phyloP scores from a whole-genome alignment of 2,113 vertebrate genomes.

The Trichomycterus rosablanca region DNA sequence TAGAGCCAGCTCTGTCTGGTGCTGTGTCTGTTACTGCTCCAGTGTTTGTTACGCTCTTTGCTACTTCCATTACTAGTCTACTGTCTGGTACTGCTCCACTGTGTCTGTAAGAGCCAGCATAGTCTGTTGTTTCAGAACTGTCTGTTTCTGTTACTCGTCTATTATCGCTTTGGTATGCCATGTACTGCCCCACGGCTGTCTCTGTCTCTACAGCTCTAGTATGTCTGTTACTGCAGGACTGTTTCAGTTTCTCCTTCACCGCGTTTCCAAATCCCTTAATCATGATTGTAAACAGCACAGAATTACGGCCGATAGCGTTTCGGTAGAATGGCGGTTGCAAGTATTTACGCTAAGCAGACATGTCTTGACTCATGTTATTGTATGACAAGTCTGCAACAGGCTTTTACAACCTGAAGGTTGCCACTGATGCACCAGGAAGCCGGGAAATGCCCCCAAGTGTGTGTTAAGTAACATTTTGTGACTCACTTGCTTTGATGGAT shows the following conservation, averaged over 20 bases:
- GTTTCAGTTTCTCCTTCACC: not conserved
- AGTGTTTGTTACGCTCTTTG: too few species aligned
- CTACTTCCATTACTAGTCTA: too few species aligned
- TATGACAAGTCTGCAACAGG: constrained; percentile 7
- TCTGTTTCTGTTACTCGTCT: too few species aligned
- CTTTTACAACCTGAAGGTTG: constrained; percentile 23
- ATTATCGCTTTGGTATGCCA: too few species aligned
- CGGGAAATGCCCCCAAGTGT: not conserved
- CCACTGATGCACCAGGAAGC: constrained; percentile 20
- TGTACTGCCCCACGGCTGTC: too few species aligned
- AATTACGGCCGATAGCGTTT: not conserved
- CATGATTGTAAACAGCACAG: not conserved
- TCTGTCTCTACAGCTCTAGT: too few species aligned
- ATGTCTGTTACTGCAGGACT: too few species aligned
- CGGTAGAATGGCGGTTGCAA: not conserved
- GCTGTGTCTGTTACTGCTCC: too few species aligned
- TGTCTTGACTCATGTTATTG: constrained; percentile 15
- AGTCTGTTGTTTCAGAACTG: too few species aligned
- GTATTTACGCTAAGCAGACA: not conserved
- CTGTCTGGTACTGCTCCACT: too few species aligned
- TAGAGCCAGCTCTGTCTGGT: too few species aligned
- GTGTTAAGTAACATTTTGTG: constrained; percentile 12
- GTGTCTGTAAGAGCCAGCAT: too few species aligned
- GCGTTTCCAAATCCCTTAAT: not conserved
- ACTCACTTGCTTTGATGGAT: constrained; percentile 11